Evolutionary conservation across 2,113 vertebrate genomes (phyloP).

Genomic region (Microtus montanus): DNA sequence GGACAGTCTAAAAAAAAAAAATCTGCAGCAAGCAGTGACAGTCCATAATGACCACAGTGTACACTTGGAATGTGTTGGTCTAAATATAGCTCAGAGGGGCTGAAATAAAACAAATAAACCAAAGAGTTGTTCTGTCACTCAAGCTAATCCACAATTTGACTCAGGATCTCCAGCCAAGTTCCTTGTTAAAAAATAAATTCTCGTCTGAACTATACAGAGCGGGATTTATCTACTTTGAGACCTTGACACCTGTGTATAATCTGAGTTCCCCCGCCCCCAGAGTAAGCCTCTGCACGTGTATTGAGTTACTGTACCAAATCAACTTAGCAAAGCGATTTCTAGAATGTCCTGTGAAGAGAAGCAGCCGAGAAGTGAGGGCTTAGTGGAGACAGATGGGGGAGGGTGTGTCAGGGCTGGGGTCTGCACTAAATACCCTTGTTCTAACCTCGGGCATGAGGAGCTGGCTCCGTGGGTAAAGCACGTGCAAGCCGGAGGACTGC

Average conservation of each 20-base stretch:
- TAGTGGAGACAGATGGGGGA: not conserved
- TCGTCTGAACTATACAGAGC: not conserved
- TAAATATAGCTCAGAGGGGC: not conserved
- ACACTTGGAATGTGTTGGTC: not conserved
- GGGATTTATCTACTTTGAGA: not conserved
- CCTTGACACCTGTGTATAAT: not conserved
- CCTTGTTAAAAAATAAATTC: not conserved
- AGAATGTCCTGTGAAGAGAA: constrained; percentile 19
- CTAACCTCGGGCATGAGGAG: not conserved
- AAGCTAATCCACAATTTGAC: not conserved
- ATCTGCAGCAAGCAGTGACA: not conserved
- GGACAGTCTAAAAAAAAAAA: not conserved
- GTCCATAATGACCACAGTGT: not conserved
- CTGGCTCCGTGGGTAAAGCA: not conserved
- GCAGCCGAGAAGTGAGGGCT: not conserved
- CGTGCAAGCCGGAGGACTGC: not conserved
- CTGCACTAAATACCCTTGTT: not conserved
- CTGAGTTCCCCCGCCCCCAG: not conserved
- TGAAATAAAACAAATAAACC: not conserved
- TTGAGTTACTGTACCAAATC: not conserved
- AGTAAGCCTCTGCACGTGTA: not conserved
- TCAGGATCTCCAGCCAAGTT: not conserved
- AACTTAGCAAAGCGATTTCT: not conserved
- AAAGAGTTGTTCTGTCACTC: not conserved
- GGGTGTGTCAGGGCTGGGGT: not conserved